Evolutionary conservation across 2,113 vertebrate genomes (phyloP).

Genomic region (Ochotona curzoniae): DNA sequence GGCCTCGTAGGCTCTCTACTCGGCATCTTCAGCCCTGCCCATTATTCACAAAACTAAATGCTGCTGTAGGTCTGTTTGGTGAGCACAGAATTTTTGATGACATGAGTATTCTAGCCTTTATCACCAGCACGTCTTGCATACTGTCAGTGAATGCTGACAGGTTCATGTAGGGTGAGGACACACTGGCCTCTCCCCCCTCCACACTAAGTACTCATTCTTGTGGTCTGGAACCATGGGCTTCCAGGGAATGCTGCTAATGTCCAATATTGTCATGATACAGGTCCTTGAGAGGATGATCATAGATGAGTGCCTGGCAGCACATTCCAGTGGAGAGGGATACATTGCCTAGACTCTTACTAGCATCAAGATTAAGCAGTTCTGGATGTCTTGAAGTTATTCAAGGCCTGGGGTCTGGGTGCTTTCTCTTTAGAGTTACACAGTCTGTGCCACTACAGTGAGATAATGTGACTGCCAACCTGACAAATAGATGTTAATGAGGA

Average conservation of each 20-base stretch:
- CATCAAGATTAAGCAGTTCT: not conserved
- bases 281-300: not conserved
- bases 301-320: not conserved
- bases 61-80: conserved; percentile 78
- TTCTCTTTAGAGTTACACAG: too few species aligned
- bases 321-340: not conserved
- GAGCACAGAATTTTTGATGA: conserved; percentile 94
- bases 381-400: not conserved
- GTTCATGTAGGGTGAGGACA: conserved; percentile 67
- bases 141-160: conserved; percentile 73
- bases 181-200: conserved; percentile 83
- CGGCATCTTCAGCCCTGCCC: not conserved
- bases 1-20: not conserved
- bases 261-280: not conserved
- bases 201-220: conserved; percentile 42
- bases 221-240: not conserved
- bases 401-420: too few species aligned
- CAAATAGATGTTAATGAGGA: too few species aligned
- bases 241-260: not conserved
- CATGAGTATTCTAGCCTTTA: conserved; percentile 94
- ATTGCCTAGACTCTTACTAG: not conserved
- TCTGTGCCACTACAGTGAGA: too few species aligned
- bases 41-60: not conserved
- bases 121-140: conserved; percentile 87
- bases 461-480: too few species aligned